These are phyloP conservation scores for Harmothoe impar DNA, from an alignment of 2,888 invertebrate species.

Conservation along the genomic window DNA sequence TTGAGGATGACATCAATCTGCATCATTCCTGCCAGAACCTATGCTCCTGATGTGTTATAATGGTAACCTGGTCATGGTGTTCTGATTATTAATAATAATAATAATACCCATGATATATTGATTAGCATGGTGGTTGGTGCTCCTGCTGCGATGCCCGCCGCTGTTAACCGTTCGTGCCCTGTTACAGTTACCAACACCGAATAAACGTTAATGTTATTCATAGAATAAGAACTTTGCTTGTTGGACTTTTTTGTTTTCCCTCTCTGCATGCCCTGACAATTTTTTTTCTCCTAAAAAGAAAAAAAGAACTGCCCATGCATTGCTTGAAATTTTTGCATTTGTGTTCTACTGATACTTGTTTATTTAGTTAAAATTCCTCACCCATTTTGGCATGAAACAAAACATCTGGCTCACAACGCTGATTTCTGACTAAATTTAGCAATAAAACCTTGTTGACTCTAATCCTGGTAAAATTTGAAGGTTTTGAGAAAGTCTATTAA, in stretches of 20 bases:
- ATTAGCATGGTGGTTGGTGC: conserved; percentile 15
- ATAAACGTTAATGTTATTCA: conserved; percentile 43
- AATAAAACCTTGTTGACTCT: conserved; percentile 6
- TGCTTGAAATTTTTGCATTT: conserved; percentile 38
- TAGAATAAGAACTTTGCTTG: conserved; percentile 56
- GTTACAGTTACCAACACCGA: conserved; percentile 12
- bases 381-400: conserved; percentile 8
- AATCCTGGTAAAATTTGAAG: background rate
- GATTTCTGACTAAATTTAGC: background rate
- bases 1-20: background rate
- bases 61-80: conserved; percentile 3
- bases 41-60: background rate
- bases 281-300: too few relatives aligned
- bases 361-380: background rate
- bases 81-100: background rate
- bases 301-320: background rate
- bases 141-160: background rate
- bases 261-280: conserved; percentile 24
- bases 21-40: background rate
- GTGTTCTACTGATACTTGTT: background rate
- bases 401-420: background rate
- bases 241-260: conserved; percentile 54
- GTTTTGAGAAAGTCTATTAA: too few relatives aligned
- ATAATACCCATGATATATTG: background rate
- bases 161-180: conserved; percentile 22